Base-by-base conservation (phyloP, 1,140 invertebrate genomes). In the Ceratina japonica region DNA sequence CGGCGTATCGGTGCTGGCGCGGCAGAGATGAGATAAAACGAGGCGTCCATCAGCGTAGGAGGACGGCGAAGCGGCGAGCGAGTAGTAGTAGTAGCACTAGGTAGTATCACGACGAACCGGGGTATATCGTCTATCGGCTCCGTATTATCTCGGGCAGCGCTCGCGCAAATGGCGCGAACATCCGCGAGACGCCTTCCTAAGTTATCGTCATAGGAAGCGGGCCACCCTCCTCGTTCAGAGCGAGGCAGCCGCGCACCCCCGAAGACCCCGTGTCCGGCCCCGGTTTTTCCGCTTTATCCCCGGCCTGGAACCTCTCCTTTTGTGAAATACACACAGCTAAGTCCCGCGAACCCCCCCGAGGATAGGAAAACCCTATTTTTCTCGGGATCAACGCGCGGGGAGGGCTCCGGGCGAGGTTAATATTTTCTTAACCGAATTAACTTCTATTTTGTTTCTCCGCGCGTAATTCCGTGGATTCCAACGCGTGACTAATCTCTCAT, bases 121-220 rank as follows among this genome's bases (percentile, higher is more conserved):
- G 37, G 37, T 44, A 44, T 56, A 88, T 86, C 87, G 86, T 87
- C 79, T 88, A 88, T 90, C 89, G 86, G 82, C 82, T 75, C 66
- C 78, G 83, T 72, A 85, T 86, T 89, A 89, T 89, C 88, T 88
- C 86, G 86, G 84, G 71, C 83, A 85, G 83, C 71, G 62, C 83
- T 86, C 79, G 87, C 87, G 90, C 90, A 91, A 91, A 91, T 91
- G 90, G 90, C 89, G 89, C 89, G 87, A 89, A 91, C 90, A 91
- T 91, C 90, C 90, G 90, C 84, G 87, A 87, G 85, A 75, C 87
- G 84, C 85, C 84, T 88, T 90, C 84, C 86, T 89, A 89, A 91
- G 89, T 91, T 91, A 91, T 91, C 90, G 89, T 85, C 86, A 62
- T 85, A 89, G 90, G 90, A 91, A 90, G 90, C 88, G 87, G 87